These are phyloP conservation scores for Anhinga rufa DNA, from an alignment of 2,113 vertebrate species.

Conservation along the genomic window DNA sequence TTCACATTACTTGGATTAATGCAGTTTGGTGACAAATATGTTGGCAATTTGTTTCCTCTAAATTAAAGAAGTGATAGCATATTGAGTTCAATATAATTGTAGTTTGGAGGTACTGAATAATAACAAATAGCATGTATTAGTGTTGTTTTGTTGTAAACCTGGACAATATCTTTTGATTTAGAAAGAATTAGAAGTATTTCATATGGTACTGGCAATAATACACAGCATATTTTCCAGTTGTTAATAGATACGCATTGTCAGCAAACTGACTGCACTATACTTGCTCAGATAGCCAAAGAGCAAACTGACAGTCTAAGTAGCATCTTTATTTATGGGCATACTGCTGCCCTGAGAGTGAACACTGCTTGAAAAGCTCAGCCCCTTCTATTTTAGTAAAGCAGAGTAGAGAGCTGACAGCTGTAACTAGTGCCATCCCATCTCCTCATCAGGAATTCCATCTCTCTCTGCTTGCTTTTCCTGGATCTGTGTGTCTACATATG, in stretches of 20 bases:
- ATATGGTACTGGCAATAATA: neutral
- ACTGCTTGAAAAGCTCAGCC: accelerated
- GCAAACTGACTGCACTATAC: neutral
- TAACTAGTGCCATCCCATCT: neutral
- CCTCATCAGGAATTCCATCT: neutral
- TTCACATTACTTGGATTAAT: neutral
- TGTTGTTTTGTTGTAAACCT: neutral
- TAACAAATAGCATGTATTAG: neutral
- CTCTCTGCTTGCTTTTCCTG: accelerated
- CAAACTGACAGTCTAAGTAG: neutral
- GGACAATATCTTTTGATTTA: neutral
- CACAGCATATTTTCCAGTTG: neutral
- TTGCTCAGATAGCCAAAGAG: neutral
- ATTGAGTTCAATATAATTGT: neutral
- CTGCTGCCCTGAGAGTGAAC: neutral
- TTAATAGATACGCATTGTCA: neutral
- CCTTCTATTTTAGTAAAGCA: neutral
- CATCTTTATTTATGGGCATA: neutral
- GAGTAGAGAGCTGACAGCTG: neutral
- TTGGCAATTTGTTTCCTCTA: neutral
- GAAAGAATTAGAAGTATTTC: neutral
- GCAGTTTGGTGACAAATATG: neutral
- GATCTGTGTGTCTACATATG: neutral
- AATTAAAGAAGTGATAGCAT: neutral
- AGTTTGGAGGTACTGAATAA: neutral